Evolutionary conservation across 64 coral and sea anemone species (phyloP), one percentile per base, ranked within the genome.

Genomic region (Orbicella faveolata): DNA sequence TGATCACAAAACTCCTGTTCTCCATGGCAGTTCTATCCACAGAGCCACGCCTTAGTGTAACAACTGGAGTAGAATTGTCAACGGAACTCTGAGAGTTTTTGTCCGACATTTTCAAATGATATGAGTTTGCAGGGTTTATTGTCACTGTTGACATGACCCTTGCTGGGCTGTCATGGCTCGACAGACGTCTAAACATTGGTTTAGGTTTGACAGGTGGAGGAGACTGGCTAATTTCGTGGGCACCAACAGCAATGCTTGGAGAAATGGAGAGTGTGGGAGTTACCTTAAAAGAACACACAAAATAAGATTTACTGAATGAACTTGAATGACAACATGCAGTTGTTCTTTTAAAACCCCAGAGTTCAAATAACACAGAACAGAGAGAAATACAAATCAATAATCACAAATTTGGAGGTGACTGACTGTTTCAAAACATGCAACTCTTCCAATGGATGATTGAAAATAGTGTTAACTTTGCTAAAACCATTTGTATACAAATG

Each of bases 1-100:
- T 87, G 8, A 96, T 87, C 63, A 96, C 95, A 94, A 87, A 96
- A 30, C 81, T 84, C 62, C 95, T 91, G 72, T 96, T 90, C 62
- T 91, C 95, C 87, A 90, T 92, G 1, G 95, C 92, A 63, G 84
- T 75, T 34, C 92, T 86, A 52, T 93, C 95, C 8, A 96, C 74
- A 84, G 95, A 96, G 20, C 74, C 87, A 63, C 95, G 79, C 36
- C 95, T 76, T 23, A 85, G 65, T 0, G 87, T 89, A 72, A 94
- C 92, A 79, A n/a, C 79, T 21, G 79, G 79, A 20, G 79, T 66
- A 15, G 92, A 80, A 61, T n/a, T 44, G 14, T 36, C 73, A 19
- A 23, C 23, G 0, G 25, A 69, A 52, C 65, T 74, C 35, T 87
- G 61, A 17, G 65, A 76, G 20, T 41, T 10, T 54, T 68, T 87